Evolutionary conservation across 53 echinoderm and acorn worm species (phyloP), one percentile per base, ranked within the genome.

Genomic region (Mesocentrotus franciscanus): DNA sequence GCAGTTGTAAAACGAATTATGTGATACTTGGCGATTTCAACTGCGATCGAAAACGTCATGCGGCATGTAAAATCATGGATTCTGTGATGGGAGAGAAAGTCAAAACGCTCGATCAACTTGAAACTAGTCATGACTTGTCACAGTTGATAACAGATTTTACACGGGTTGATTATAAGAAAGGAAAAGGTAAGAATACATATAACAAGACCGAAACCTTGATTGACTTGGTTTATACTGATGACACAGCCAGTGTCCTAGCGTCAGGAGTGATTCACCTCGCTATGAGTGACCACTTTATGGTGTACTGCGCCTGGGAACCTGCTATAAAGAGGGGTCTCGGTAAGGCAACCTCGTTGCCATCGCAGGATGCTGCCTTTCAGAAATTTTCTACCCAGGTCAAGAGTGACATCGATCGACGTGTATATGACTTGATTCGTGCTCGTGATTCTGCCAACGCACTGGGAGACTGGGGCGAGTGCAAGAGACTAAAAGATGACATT

Each of bases 251-350:
- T 24, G 91, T 64, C 10, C 22, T 16, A 17, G 35, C 33, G 0
- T 91, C 91, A 2, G 62, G 91, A 91, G 91, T 91, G 22, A 42
- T 66, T 64, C 91, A 61, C 22, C 16, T 91, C 17, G 61, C 68
- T 4, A 91, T 91, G 91, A 91, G 91, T 91, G 91, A 91, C 36
- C 91, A 91, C 18, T 91, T 32, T 20, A 91, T 91, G 91, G 91
- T 91, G 16, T 91, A 64, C 91, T 91, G 91, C 11, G 17, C 91
- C 0, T 66, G 35, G 64, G 36, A n/a, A 10, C 55, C 4, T 55
- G 84, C 1, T 55, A 84, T 11, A 34, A 78, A 84, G 42, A 84
- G 20, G 15, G 18, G 49, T 39, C 49, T 39, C 22, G 20, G 17
- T 5, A 24, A 84, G 84, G 39, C 39, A 49, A 55, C 39, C 2